Percentiles rank a stretch among this genome's conserved stretches.
phyloP scores from a whole-genome alignment of 2,888 invertebrate genomes.

The Nomada lathburiana region DNA sequence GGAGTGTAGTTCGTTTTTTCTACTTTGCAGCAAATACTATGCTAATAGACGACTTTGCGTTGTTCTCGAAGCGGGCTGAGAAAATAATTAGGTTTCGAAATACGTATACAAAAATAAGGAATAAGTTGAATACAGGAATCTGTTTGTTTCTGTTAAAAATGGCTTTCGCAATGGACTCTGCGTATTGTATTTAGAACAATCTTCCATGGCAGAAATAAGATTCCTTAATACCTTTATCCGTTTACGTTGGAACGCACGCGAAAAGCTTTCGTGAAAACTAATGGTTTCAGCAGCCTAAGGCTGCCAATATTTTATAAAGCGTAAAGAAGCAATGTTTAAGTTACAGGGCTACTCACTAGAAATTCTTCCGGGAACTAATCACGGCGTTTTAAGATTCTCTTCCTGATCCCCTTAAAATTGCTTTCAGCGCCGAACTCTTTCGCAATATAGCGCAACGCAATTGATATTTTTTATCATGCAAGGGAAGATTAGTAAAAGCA shows the following conservation, averaged over 20 bases:
- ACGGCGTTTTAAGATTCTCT: neutral
- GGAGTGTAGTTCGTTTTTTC: too few species aligned
- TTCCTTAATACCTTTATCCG: slow-evolving; percentile 34
- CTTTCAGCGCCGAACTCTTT: neutral
- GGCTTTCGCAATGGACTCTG: neutral
- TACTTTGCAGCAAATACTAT: neutral
- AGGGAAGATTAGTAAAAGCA: neutral
- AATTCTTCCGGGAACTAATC: neutral
- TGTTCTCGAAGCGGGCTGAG: too few species aligned
- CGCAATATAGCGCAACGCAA: neutral
- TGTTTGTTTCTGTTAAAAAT: too few species aligned
- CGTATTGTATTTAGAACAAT: neutral
- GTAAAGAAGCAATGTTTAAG: neutral
- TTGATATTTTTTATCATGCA: neutral
- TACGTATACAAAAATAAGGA: too few species aligned
- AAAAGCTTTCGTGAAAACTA: neutral
- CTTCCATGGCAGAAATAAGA: neutral
- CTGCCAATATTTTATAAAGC: neutral
- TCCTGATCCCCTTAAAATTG: neutral
- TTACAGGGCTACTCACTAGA: neutral
- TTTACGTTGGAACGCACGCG: slow-evolving; percentile 17
- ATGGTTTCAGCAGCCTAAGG: neutral
- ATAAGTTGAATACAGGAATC: too few species aligned
- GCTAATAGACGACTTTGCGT: neutral
- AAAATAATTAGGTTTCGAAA: too few species aligned